Conservation (phyloP, 2,888 invertebrate species). For the Thymelicus acteon region DNA sequence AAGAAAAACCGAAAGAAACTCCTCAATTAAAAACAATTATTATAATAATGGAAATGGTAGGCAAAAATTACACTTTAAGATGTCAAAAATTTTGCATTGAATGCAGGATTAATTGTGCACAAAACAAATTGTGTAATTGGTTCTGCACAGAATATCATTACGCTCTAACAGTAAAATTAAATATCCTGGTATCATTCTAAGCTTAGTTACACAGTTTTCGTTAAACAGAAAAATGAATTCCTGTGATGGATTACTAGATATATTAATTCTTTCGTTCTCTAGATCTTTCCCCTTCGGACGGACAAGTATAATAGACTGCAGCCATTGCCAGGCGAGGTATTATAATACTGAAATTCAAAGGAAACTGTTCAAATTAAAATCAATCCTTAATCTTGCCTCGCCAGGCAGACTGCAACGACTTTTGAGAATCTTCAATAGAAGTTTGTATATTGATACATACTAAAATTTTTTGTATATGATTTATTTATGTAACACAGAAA, state of each 20-base stretch:
- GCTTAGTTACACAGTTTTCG: neutral
- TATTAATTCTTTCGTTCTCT: neutral
- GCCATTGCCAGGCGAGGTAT: conserved; percentile 27
- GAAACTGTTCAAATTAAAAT: conserved; percentile 35
- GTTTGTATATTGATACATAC: too few species aligned
- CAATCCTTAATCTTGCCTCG: conserved; percentile 35
- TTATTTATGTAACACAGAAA: too few species aligned
- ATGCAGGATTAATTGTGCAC: too few species aligned
- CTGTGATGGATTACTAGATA: conserved; percentile 14
- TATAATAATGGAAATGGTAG: too few species aligned
- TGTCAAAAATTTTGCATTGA: too few species aligned
- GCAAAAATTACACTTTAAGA: too few species aligned
- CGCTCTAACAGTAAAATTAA: neutral
- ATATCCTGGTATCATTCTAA: conserved; percentile 17
- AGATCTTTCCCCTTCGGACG: conserved; percentile 23
- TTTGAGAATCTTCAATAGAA: conserved; percentile 19
- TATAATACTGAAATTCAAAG: conserved; percentile 35
- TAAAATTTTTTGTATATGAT: too few species aligned
- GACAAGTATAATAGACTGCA: conserved; percentile 32
- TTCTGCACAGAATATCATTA: neutral
- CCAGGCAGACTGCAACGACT: conserved; percentile 15
- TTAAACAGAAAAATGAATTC: conserved; percentile 23
- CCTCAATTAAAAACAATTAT: too few species aligned
- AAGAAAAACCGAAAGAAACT: too few species aligned
- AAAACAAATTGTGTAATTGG: too few species aligned